Conservation (phyloP, 2,888 invertebrate genomes). For the Prosapia bicincta region DNA sequence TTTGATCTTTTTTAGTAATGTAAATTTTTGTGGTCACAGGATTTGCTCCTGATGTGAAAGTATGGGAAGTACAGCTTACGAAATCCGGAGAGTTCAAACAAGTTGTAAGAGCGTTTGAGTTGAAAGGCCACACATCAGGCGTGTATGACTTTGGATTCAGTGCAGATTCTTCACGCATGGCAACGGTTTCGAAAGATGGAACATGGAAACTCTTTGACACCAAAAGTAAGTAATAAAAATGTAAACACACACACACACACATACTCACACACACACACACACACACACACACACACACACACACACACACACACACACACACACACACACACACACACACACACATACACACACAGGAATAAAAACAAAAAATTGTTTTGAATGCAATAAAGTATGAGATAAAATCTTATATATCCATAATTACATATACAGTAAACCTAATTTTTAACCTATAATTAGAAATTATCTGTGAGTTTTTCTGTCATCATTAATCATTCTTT, state of each 20-base stretch:
- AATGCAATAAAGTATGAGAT: too few relatives aligned
- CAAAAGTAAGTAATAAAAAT: conserved; percentile 70
- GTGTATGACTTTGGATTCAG: conserved; percentile 79
- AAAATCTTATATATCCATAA: too few relatives aligned
- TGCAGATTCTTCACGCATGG: conserved; percentile 75
- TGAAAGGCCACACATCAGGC: conserved; percentile 78
- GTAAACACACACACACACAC: too few relatives aligned
- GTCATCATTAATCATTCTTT: too few relatives aligned
- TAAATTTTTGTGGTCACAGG: conserved; percentile 44
- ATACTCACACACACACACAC: too few relatives aligned
- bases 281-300: neutral
- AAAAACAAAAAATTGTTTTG: too few relatives aligned
- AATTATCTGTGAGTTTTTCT: too few relatives aligned
- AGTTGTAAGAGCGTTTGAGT: conserved; percentile 69
- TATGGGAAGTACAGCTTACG: conserved; percentile 78
- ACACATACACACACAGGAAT: too few relatives aligned
- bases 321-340: conserved; percentile 15
- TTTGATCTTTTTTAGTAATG: neutral
- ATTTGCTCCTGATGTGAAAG: conserved; percentile 65
- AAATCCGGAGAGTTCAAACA: conserved; percentile 72
- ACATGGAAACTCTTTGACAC: conserved; percentile 84
- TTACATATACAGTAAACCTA: too few relatives aligned
- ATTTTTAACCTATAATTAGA: too few relatives aligned
- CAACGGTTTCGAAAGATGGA: conserved; percentile 82
- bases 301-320: neutral